Evolutionary conservation across 2,113 vertebrate species (phyloP).

Genomic region (Noturus placidus): DNA sequence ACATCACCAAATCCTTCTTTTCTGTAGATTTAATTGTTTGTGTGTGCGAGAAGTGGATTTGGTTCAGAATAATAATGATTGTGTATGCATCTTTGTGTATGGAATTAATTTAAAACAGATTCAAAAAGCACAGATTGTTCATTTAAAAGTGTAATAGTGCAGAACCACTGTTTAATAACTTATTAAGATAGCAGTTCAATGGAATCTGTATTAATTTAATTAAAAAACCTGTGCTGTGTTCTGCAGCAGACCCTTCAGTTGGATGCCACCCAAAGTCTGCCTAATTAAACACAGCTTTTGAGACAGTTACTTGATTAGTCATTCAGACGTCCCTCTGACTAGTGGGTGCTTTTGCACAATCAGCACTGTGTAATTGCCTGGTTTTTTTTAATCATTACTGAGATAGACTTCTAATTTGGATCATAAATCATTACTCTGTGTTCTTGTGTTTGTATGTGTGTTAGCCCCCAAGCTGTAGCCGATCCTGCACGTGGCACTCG

Average conservation of each 20-base stretch:
- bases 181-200: not conserved
- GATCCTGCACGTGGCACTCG: slow-evolving; percentile 82
- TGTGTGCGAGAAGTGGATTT: not conserved
- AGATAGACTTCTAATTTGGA: not conserved
- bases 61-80: not conserved
- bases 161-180: not conserved
- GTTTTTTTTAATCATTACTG: not conserved
- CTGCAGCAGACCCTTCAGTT: not conserved
- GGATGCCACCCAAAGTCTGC: not conserved
- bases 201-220: not conserved
- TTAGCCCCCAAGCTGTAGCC: slow-evolving; percentile 75
- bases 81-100: not conserved
- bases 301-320: not conserved
- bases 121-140: not conserved
- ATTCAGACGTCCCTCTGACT: not conserved
- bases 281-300: not conserved
- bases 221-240: not conserved
- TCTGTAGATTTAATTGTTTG: not conserved
- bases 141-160: not conserved
- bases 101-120: not conserved
- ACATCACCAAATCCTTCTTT: not conserved
- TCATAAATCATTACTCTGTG: not conserved
- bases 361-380: not conserved
- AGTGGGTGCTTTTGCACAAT: not conserved
- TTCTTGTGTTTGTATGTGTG: not conserved